These are phyloP conservation scores for Telenomus remus DNA, from an alignment of 1,140 invertebrate species.

Conservation along the genomic window DNA sequence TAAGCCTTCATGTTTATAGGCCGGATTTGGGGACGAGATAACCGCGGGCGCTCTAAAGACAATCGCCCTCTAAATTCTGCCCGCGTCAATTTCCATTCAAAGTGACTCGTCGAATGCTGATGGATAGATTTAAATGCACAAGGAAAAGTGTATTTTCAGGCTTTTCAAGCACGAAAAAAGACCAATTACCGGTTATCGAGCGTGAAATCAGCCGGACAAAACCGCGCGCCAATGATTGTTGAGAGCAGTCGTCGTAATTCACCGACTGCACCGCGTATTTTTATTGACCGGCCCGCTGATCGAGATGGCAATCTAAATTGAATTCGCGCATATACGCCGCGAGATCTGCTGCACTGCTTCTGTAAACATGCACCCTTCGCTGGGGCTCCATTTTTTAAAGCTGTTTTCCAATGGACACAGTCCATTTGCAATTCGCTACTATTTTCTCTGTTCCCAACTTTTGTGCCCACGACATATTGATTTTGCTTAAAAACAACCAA, in stretches of 20 bases:
- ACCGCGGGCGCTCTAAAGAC: constrained; percentile 39
- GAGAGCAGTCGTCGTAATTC: constrained; percentile 57
- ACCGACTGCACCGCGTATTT: constrained; percentile 61
- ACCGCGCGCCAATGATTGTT: constrained; percentile 43
- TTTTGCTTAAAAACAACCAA: constrained; percentile 12
- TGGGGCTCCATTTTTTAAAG: constrained; percentile 63
- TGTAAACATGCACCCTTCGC: constrained; percentile 61
- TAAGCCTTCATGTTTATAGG: constrained; percentile 71
- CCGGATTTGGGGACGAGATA: constrained; percentile 61
- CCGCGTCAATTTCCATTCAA: constrained; percentile 22
- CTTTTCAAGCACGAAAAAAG: constrained; percentile 33
- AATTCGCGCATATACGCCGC: constrained; percentile 56
- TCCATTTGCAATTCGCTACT: constrained; percentile 27
- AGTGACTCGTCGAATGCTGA: constrained; percentile 30
- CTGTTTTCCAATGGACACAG: constrained; percentile 62
- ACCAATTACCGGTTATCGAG: constrained; percentile 44
- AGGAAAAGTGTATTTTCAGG: constrained; percentile 8
- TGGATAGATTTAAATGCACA: constrained; percentile 37
- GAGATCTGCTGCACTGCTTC: constrained; percentile 54
- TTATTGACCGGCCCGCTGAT: constrained; percentile 63
- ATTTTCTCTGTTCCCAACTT: constrained; percentile 29
- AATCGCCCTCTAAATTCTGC: constrained; percentile 11
- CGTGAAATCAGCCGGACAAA: constrained; percentile 41
- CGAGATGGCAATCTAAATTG: constrained; percentile 70
- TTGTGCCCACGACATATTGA: constrained; percentile 55